These are phyloP conservation scores for Andricus grossulariae DNA, from an alignment of 1,140 invertebrate species.

Conservation along the genomic window DNA sequence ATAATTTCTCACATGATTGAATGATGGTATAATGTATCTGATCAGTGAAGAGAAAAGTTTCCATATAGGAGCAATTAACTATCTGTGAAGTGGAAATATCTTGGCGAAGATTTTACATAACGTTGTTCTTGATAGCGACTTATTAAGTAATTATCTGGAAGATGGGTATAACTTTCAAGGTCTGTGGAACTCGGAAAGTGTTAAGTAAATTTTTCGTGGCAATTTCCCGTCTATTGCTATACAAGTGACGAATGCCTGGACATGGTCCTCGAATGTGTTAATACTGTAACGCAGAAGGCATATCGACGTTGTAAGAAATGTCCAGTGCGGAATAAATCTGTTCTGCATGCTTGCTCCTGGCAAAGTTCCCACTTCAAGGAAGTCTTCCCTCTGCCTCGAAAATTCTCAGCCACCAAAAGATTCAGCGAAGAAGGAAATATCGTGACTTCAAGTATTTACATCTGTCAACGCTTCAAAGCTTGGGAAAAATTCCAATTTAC, in stretches of 20 bases:
- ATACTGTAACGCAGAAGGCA: constrained; percentile 32
- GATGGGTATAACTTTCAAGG: constrained; percentile 4
- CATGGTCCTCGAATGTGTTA: not conserved
- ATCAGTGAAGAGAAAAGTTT: too few species aligned
- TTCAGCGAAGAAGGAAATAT: constrained; percentile 52
- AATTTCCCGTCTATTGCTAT: not conserved
- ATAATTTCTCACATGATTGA: too few species aligned
- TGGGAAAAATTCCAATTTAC: not conserved
- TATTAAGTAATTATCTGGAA: not conserved
- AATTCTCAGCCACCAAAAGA: constrained; percentile 16
- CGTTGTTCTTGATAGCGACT: not conserved
- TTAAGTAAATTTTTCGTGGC: not conserved
- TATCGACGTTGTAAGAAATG: constrained; percentile 61
- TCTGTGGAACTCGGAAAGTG: not conserved
- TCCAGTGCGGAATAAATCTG: constrained; percentile 61
- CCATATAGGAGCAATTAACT: not conserved
- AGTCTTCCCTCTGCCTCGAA: constrained; percentile 50
- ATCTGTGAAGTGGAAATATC: not conserved
- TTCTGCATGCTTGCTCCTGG: constrained; percentile 61
- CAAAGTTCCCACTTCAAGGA: constrained; percentile 58
- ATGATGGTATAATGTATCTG: too few species aligned
- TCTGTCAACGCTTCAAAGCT: constrained; percentile 4
- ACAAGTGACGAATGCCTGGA: not conserved
- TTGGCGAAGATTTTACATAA: not conserved
- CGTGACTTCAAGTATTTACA: constrained; percentile 46